Evolutionary conservation across 2,888 invertebrate genomes (phyloP), one percentile per base, ranked within the genome.

Genomic region (Carterocephalus palaemon): DNA sequence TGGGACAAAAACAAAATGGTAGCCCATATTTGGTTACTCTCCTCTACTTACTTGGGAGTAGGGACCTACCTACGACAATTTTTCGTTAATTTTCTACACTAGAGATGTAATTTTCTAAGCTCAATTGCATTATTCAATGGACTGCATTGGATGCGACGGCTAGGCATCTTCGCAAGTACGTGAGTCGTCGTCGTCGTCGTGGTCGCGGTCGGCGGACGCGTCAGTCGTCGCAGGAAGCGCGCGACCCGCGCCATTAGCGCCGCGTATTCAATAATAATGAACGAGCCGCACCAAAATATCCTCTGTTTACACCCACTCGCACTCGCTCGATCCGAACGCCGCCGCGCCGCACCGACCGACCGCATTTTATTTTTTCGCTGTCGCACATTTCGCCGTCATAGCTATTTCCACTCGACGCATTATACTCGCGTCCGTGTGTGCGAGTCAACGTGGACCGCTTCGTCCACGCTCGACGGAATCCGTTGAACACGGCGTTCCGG

Each of bases 361-460:
- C 86, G 84, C 85, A 84, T 86, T 86, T 86, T 86, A 86, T 86
- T 86, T 86, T 86, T 86, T 86, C 85, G 86, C 84, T 82, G 84
- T 86, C 86, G 86, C 86, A 84, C 86, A 86, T 86, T 86, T 86
- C 85, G 86, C 86, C 85, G 86, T 86, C 86, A 86, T 86, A 85
- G 86, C 86, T 86, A 86, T 86, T 86, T 85, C 86, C 85, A 86
- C 85, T 86, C 84, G 82, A 85, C 80, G 82, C 83, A 84, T 84
- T 85, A 85, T 85, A 85, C 80, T 75, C 68, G 69, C 65, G 62
- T 64, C 57, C 53, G 53, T 81, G 83, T 83, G 84, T 82, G 84
- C 69, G 84, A 70, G 72, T 85, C 85, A 79, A 84, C 84, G 85
- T 84, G 84, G 84, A 84, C 77, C 60, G 82, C 74, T 76, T 69